Percentiles rank a stretch among this genome's conserved stretches.
phyloP scores from a whole-genome alignment of 2,797 vertebrate genomes.

The Lepilemur septentrionalis region DNA sequence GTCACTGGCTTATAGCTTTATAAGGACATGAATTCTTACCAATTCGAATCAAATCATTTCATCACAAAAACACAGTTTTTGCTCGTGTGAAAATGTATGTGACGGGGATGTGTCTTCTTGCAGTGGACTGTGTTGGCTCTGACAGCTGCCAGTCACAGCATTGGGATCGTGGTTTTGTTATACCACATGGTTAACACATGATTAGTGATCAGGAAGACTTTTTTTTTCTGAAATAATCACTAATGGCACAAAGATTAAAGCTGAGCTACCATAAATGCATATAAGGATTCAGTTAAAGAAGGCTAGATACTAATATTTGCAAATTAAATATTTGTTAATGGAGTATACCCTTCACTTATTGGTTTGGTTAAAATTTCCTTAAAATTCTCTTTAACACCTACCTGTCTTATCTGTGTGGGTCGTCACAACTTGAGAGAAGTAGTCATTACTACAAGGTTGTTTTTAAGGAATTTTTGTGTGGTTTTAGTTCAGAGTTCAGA shows the following conservation, averaged over 20 bases:
- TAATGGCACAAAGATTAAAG: background rate
- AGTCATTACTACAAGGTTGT: background rate
- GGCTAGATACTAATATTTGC: background rate
- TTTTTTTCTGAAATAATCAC: background rate
- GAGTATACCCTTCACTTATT: background rate
- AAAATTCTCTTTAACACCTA: background rate
- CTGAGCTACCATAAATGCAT: background rate
- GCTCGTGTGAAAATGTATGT: background rate
- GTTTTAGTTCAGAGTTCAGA: slow-evolving; percentile 57
- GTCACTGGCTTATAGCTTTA: slow-evolving; percentile 16
- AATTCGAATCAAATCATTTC: slow-evolving; percentile 5
- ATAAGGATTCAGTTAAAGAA: background rate
- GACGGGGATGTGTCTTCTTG: background rate
- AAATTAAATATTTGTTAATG: slow-evolving; percentile 44
- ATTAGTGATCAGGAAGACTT: background rate
- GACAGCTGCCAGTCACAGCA: background rate
- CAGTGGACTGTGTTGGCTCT: background rate
- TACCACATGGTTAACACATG: background rate
- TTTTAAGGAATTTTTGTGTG: background rate
- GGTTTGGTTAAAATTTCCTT: slow-evolving; percentile 56
- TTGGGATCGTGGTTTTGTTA: background rate
- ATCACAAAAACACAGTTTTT: background rate
- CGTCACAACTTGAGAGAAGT: background rate
- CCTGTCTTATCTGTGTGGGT: background rate
- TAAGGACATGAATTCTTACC: background rate